A percentile compares a stretch with the other conserved stretches of the same genome.
These are phyloP conservation scores for Apus apus DNA, from an alignment of 2,113 vertebrate species.

Conservation along the genomic window DNA sequence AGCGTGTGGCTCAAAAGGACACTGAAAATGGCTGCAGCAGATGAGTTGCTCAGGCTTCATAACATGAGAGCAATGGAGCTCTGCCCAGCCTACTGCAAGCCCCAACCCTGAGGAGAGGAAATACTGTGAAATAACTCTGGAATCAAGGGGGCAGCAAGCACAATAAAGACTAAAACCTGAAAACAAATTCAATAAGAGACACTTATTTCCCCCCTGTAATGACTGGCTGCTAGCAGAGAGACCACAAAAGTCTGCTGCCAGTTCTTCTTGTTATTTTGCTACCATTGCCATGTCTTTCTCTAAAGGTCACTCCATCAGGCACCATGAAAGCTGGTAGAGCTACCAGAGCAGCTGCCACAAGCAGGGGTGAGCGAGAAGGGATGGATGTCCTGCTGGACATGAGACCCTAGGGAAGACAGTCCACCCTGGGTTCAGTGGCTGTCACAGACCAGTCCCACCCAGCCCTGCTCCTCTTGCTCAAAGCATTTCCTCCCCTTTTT, in stretches of 20 bases:
- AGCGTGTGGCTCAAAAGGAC: rapidly evolving
- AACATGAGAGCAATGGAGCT: neutral
- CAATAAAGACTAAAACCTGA: neutral
- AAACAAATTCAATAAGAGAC: neutral
- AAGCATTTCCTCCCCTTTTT: neutral
- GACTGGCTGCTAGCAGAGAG: neutral
- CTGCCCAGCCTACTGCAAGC: neutral
- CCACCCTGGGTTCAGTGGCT: neutral
- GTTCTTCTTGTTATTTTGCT: neutral
- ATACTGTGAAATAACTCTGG: neutral
- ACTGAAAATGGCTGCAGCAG: neutral
- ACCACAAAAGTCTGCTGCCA: neutral
- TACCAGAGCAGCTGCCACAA: neutral
- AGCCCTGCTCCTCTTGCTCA: neutral
- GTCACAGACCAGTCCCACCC: neutral
- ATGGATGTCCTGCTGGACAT: neutral
- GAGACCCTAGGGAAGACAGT: neutral
- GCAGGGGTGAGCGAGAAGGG: neutral
- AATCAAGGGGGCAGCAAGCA: neutral
- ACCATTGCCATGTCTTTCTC: neutral
- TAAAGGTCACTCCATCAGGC: neutral
- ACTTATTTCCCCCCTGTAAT: rapidly evolving
- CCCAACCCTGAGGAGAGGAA: neutral
- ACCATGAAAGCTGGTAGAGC: neutral
- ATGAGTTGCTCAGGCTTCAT: neutral